Conservation (phyloP, 2,113 vertebrate species). For the Oryctolagus cuniculus region DNA sequence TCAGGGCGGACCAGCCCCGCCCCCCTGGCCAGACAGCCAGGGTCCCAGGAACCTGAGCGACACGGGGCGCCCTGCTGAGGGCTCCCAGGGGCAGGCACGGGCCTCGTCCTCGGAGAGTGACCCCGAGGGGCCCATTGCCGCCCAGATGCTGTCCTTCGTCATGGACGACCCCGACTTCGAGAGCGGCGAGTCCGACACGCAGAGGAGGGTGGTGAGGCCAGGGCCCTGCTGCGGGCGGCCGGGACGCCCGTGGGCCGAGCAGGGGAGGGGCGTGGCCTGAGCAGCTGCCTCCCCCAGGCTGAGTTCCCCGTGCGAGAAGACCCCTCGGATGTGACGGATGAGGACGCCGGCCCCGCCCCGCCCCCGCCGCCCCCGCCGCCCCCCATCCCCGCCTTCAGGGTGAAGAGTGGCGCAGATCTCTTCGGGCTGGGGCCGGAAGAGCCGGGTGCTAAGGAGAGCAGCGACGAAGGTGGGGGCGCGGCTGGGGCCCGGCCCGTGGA, state of each 20-base stretch:
- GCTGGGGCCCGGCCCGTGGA: background rate
- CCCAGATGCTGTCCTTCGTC: slow-evolving; percentile 97
- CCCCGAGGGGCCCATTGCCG: slow-evolving; percentile 92
- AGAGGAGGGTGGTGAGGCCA: slow-evolving; percentile 86
- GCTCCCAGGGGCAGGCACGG: slow-evolving; percentile 71
- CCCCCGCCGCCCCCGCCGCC: slow-evolving; percentile 86
- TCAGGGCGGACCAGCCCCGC: slow-evolving; percentile 73
- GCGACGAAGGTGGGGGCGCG: slow-evolving; percentile 90
- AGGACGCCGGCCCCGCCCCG: slow-evolving; percentile 86
- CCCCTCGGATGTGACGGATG: slow-evolving; percentile 93
- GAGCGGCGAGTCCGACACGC: slow-evolving; percentile 92
- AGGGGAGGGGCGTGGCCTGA: background rate
- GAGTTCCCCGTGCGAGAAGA: slow-evolving; percentile 92
- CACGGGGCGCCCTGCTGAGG: slow-evolving; percentile 65
- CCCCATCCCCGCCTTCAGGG: slow-evolving; percentile 89
- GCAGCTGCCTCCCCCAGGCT: slow-evolving; percentile 85
- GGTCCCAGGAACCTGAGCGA: slow-evolving; percentile 33
- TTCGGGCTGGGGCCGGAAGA: slow-evolving; percentile 94
- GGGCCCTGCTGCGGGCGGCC: too few species aligned
- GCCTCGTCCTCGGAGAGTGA: slow-evolving; percentile 93
- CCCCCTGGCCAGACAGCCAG: slow-evolving; percentile 54
- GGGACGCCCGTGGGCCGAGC: background rate
- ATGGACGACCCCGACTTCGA: slow-evolving; percentile 99
- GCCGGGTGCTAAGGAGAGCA: slow-evolving; percentile 89
- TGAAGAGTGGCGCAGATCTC: slow-evolving; percentile 91